A percentile compares a stretch with the other conserved stretches of the same genome.
Evolutionary conservation across 1,140 invertebrate species (phyloP).

Genomic region (Drosophila jambulina): DNA sequence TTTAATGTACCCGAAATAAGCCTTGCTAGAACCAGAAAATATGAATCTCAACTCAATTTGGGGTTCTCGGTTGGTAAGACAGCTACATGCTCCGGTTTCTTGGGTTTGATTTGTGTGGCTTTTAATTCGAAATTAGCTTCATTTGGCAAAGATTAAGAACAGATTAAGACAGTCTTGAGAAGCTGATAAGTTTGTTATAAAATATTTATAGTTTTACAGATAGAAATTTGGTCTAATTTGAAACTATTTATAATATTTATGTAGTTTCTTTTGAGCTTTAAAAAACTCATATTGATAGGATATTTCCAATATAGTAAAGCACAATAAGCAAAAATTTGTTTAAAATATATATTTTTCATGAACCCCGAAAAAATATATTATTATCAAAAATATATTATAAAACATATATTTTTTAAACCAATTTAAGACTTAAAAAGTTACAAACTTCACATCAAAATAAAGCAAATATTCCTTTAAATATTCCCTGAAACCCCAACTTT

Average conservation of each 20-base stretch:
- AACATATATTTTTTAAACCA: neutral
- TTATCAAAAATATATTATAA: neutral
- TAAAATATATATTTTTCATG: neutral
- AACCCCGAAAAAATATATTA: neutral
- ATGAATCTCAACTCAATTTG: conserved; percentile 17
- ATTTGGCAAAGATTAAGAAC: no score
- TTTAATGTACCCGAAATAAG: conserved; percentile 53
- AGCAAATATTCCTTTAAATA: neutral
- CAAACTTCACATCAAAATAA: neutral
- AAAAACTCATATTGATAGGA: no score
- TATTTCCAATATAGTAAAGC: no score
- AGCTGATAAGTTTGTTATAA: neutral
- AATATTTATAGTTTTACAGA: no score
- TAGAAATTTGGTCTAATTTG: neutral
- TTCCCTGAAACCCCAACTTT: neutral
- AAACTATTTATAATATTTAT: neutral
- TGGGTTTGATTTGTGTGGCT: conserved; percentile 6
- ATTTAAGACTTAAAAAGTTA: neutral
- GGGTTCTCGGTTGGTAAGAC: conserved; percentile 9
- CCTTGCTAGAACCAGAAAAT: conserved; percentile 44
- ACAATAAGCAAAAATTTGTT: no score
- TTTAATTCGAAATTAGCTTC: conserved; percentile 8
- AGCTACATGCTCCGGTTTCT: neutral
- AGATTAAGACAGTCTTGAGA: neutral
- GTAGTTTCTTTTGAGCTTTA: neutral